These are phyloP conservation scores for Anableps anableps DNA, from an alignment of 2,797 vertebrate species.

Conservation along the genomic window DNA sequence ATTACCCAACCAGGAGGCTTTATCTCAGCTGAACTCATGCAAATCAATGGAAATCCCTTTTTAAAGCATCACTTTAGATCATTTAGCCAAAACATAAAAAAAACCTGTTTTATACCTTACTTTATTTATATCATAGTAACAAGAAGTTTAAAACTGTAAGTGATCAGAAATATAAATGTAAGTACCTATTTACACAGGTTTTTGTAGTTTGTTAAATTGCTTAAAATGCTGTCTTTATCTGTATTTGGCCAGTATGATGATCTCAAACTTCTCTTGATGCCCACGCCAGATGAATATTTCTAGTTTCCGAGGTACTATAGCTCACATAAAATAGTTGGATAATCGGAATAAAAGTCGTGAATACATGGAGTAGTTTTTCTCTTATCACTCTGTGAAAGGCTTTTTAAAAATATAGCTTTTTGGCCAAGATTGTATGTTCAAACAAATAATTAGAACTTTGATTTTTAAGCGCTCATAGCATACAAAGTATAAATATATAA, in stretches of 20 bases:
- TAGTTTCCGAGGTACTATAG: not conserved
- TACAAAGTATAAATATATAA: not conserved
- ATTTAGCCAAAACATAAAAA: not conserved
- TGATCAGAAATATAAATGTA: not conserved
- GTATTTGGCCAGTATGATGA: not conserved
- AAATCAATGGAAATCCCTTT: conserved; percentile 58
- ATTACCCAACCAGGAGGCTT: conserved; percentile 8
- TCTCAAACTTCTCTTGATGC: not conserved
- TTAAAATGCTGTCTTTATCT: not conserved
- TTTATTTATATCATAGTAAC: not conserved
- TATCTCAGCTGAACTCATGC: conserved; percentile 48
- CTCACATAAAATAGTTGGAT: not conserved
- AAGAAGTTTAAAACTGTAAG: not conserved
- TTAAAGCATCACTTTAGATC: conserved; percentile 3
- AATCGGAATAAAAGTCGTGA: not conserved
- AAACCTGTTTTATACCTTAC: not conserved
- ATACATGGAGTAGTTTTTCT: not conserved
- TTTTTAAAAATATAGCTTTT: not conserved
- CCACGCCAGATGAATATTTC: not conserved
- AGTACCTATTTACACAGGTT: not conserved
- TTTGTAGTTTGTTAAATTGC: not conserved
- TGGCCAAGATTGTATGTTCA: not conserved
- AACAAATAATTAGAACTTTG: not conserved
- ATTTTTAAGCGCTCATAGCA: not conserved
- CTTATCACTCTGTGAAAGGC: not conserved